Evolutionary conservation across 92 coral and sea anemone species (phyloP).

Genomic region (Parazoanthus atlanticus): DNA sequence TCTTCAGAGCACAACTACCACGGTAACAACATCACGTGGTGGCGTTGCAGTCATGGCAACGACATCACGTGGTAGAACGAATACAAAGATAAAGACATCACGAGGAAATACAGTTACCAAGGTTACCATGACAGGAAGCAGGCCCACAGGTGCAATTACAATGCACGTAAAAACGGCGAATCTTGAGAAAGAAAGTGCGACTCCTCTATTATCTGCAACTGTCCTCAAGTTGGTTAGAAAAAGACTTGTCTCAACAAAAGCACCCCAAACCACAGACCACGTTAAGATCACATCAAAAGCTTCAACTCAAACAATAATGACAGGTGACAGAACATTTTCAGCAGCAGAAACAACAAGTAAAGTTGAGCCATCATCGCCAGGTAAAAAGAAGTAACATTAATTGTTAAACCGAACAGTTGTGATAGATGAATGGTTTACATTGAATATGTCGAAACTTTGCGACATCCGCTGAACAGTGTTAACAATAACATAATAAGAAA

Average conservation of each 20-base stretch:
- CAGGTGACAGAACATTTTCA: background rate
- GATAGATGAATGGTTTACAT: too few relatives aligned
- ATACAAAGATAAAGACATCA: too few relatives aligned
- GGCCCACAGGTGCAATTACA: background rate
- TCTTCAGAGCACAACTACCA: too few relatives aligned
- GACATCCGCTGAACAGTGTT: too few relatives aligned
- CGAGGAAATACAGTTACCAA: background rate
- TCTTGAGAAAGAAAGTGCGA: background rate
- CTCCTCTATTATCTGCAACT: background rate
- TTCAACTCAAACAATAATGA: background rate
- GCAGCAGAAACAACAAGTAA: background rate
- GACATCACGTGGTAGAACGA: too few relatives aligned
- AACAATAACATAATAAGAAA: too few relatives aligned
- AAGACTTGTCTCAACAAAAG: background rate
- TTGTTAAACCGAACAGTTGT: too few relatives aligned
- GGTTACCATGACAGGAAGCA: background rate
- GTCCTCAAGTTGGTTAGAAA: background rate
- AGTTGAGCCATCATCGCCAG: background rate
- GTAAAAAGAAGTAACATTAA: background rate
- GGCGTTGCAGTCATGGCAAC: too few relatives aligned
- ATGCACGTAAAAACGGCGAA: background rate
- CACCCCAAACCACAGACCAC: background rate
- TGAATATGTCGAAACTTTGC: too few relatives aligned
- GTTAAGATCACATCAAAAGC: background rate
- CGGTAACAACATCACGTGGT: too few relatives aligned